phyloP scores from a whole-genome alignment of 2,797 vertebrate genomes.

The Phaenicophaeus curvirostris region DNA sequence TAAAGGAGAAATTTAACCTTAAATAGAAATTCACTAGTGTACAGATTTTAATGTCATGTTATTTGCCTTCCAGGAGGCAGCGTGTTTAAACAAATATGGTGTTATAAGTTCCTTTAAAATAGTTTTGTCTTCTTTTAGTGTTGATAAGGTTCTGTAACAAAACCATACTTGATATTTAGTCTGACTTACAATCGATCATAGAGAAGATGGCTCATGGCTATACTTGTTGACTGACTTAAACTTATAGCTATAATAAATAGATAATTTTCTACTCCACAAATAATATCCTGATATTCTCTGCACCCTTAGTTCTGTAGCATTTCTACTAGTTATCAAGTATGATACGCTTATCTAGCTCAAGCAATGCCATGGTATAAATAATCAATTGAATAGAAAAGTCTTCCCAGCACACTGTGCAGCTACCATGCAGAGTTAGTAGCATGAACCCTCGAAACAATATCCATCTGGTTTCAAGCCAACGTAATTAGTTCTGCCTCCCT shows the following conservation, averaged over 20 bases:
- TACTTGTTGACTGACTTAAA: background rate
- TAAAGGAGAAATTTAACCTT: background rate
- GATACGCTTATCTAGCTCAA: background rate
- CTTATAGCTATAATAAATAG: background rate
- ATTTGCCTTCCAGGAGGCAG: background rate
- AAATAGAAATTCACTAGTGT: background rate
- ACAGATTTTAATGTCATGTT: background rate
- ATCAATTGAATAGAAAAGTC: background rate
- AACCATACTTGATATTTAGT: background rate
- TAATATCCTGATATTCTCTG: background rate
- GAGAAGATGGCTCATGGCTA: background rate
- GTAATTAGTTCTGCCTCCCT: slow-evolving; percentile 4
- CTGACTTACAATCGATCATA: background rate
- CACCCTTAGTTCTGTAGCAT: background rate
- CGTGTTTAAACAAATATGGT: background rate
- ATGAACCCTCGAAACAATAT: background rate
- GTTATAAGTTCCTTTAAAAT: too few relatives aligned
- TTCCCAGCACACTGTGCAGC: background rate
- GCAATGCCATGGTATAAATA: background rate
- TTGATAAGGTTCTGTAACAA: background rate
- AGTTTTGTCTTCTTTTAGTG: too few relatives aligned
- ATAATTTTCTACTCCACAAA: background rate
- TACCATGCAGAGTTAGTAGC: background rate
- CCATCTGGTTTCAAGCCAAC: background rate
- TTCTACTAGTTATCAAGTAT: background rate